phyloP scores from a whole-genome alignment of 2,113 vertebrate genomes.

The Amazona vittata region DNA sequence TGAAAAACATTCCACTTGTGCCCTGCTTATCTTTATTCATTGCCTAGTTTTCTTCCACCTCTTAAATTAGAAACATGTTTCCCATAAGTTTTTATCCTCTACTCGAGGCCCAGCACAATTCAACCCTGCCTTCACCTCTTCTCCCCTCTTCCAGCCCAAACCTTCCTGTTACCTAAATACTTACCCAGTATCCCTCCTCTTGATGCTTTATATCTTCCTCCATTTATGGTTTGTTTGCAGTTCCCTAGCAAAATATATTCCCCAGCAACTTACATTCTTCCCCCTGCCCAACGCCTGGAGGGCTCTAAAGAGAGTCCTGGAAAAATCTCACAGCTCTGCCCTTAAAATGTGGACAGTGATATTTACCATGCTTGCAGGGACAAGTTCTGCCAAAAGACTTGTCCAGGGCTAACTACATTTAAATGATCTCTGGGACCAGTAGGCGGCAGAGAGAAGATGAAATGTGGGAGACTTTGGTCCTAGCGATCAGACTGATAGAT shows the following conservation, averaged over 20 bases:
- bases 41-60: conserved; percentile 14
- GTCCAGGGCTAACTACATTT: neutral
- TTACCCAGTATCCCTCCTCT: neutral
- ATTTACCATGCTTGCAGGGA: neutral
- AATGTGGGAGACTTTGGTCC: neutral
- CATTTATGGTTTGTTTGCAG: neutral
- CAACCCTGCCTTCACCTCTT: neutral
- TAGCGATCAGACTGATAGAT: neutral
- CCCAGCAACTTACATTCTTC: neutral
- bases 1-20: conserved; percentile 22
- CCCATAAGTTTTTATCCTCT: neutral
- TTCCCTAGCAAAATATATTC: neutral
- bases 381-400: neutral
- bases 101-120: neutral
- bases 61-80: conserved; percentile 34
- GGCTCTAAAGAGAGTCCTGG: neutral
- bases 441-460: conserved; percentile 37
- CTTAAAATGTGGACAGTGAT: neutral
- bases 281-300: neutral
- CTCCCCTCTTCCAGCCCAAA: neutral
- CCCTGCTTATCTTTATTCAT: conserved; percentile 53
- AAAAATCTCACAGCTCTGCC: neutral
- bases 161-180: neutral
- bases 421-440: neutral
- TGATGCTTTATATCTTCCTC: neutral